phyloP scores from a whole-genome alignment of 2,797 vertebrate genomes.

The Mus spretus region DNA sequence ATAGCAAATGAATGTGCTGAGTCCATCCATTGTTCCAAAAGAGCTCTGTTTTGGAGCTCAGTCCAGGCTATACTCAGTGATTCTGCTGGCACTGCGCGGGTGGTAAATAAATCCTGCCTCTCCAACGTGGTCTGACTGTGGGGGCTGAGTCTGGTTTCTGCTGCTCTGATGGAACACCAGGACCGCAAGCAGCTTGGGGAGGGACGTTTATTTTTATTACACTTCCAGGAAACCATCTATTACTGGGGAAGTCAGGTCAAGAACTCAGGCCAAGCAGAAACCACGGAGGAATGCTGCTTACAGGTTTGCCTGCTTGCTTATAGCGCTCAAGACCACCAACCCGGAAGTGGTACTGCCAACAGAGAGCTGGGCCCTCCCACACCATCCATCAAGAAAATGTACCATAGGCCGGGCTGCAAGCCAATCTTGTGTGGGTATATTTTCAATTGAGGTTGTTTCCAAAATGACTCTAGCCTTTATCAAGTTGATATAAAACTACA shows the following conservation, averaged over 20 bases:
- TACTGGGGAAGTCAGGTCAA: neutral
- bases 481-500: neutral
- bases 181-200: neutral
- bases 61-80: neutral
- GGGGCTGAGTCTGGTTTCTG: neutral
- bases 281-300: neutral
- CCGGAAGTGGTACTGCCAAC: neutral
- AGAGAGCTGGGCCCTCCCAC: neutral
- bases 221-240: neutral
- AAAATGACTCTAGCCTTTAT: neutral
- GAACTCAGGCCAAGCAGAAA: neutral
- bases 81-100: neutral
- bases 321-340: neutral
- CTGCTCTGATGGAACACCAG: neutral
- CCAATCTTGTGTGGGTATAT: neutral
- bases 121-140: neutral
- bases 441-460: neutral
- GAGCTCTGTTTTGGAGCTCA: conserved; percentile 48
- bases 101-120: neutral
- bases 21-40: conserved; percentile 53
- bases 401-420: neutral
- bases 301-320: neutral
- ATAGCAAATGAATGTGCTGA: neutral
- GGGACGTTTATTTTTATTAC: neutral
- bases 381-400: neutral